These are phyloP conservation scores for Hemithea aestivaria DNA, from an alignment of 2,888 invertebrate genomes.

Conservation along the genomic window DNA sequence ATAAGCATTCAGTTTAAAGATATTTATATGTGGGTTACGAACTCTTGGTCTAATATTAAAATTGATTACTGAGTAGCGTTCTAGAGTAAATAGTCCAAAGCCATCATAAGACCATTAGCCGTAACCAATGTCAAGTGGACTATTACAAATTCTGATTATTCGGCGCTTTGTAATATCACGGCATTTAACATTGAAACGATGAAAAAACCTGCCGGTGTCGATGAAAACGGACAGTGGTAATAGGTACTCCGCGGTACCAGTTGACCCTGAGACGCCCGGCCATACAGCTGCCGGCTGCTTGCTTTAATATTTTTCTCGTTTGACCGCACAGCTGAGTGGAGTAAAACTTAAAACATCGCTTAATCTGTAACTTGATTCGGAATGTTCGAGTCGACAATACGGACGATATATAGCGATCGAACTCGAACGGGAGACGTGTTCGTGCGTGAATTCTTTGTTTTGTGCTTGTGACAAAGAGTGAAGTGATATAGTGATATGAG, in stretches of 20 bases:
- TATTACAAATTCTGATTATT: conserved; percentile 39
- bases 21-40: too few species aligned
- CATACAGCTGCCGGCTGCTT: conserved; percentile 54
- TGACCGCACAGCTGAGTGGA: conserved; percentile 37
- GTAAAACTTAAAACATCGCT: conserved; percentile 32
- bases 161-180: conserved; percentile 43
- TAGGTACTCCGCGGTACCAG: conserved; percentile 46
- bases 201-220: conserved; percentile 57
- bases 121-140: conserved; percentile 43
- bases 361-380: conserved; percentile 29
- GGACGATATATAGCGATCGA: conserved; percentile 24
- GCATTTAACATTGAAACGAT: conserved; percentile 53
- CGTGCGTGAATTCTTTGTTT: conserved; percentile 28
- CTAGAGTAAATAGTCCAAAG: conserved; percentile 9
- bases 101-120: conserved; percentile 29
- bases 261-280: conserved; percentile 68
- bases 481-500: conserved; percentile 51
- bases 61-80: too few species aligned
- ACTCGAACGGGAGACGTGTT: conserved; percentile 24
- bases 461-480: conserved; percentile 31
- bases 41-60: too few species aligned
- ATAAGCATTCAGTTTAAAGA: too few species aligned
- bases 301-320: conserved; percentile 40
- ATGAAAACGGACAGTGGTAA: conserved; percentile 47
- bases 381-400: conserved; percentile 31